A percentile compares a stretch with the other conserved stretches of the same genome.
Conservation (phyloP, 1,140 invertebrate genomes). For the Formica exsecta region DNA sequence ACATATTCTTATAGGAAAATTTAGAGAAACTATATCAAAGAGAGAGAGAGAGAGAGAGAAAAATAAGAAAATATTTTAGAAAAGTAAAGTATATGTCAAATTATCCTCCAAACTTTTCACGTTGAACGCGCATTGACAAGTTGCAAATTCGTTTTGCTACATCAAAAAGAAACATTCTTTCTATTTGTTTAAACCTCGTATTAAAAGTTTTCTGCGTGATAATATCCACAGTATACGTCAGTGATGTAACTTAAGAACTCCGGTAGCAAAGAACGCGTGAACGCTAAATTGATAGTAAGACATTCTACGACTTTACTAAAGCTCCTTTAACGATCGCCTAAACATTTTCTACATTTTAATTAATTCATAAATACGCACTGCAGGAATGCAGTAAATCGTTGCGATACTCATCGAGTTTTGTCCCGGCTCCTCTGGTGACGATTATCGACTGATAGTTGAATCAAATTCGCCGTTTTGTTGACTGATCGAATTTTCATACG, state of each 20-base stretch:
- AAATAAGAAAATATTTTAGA: no score
- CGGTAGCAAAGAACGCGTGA: conserved; percentile 20
- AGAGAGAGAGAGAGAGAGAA: not conserved
- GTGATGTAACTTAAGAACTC: conserved; percentile 49
- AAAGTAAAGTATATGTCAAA: not conserved
- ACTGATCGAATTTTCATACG: conserved; percentile 5
- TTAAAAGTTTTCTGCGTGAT: conserved; percentile 31
- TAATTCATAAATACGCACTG: conserved; percentile 49
- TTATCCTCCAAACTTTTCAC: not conserved
- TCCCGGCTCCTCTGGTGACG: not conserved
- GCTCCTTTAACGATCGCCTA: conserved; percentile 32
- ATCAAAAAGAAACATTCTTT: not conserved
- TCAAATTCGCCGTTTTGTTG: not conserved
- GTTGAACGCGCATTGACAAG: not conserved
- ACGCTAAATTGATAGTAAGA: conserved; percentile 45
- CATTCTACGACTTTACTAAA: conserved; percentile 49
- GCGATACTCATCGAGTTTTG: conserved; percentile 1
- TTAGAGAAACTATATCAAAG: not conserved
- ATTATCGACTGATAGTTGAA: not conserved
- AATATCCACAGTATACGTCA: conserved; percentile 36
- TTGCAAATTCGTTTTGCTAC: not conserved
- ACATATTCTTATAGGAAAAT: not conserved
- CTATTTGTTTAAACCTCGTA: conserved; percentile 29
- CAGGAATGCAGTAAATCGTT: conserved; percentile 21
- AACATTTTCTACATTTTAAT: conserved; percentile 49